Evolutionary conservation across 1,140 invertebrate genomes (phyloP), one percentile per base, ranked within the genome.

Genomic region (Rhagoletis zephyria): DNA sequence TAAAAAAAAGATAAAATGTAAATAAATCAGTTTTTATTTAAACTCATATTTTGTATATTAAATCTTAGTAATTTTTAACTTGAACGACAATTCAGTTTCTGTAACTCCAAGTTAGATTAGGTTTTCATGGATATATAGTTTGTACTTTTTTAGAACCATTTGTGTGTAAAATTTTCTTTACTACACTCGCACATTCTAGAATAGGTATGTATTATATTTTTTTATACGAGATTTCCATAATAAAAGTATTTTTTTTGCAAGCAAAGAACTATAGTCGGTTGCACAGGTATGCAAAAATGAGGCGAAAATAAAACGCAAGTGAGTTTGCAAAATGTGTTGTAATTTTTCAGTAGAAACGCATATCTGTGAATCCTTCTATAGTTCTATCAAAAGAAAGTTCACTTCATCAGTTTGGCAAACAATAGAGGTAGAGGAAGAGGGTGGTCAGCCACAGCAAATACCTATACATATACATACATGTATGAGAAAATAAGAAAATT

Each of bases 361-460:
- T 30, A 81, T 56, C 56, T 59, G 30, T 81, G 48, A 45, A 56
- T 56, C 4, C 19, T 19, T 30, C 48, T 81, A 81, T 30, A 7
- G 74, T 51, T 48, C 16, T 48, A 51, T 9, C n/a, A 87, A 64
- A 85, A 85, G 40, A 65, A 67, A 40, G 85, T 1, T 81, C 14
- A 59, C 70, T 87, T 70, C 45, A 48, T 87, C 56, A 14, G 67
- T 85, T 87, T 65, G 81, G 77, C 77, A 85, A 70, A 87, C 85
- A 56, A 2, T 2, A 56, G 10, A 56, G 30, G 30, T 30, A 30
- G 30, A 30, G 30, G 30, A 30, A 30, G 30, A 30, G 30, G 30
- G 30, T 30, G 30, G 30, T 3, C 2, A 10, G 10, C 51, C 51
- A 56, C 51, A 56, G 51, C 10, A 56, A 81, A 81, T 81, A 19